Percentiles rank a stretch among this genome's conserved stretches.
Evolutionary conservation across 1,140 invertebrate genomes (phyloP).

Genomic region (Alviniconcha marisindica): DNA sequence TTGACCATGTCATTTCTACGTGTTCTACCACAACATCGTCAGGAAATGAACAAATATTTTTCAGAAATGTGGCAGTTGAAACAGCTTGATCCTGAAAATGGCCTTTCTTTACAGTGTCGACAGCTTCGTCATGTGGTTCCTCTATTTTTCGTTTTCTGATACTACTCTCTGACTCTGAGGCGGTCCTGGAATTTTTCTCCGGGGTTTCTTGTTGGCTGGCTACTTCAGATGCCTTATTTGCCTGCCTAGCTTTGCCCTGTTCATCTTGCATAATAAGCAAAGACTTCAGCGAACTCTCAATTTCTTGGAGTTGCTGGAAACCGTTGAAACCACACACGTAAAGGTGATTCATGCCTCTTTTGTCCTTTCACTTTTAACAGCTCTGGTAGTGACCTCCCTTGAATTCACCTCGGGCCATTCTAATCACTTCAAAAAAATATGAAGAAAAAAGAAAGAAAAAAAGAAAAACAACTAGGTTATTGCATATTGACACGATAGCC

Average conservation of each 20-base stretch:
- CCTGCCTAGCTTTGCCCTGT: background rate
- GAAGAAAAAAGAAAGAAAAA: too few species aligned
- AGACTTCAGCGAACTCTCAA: background rate
- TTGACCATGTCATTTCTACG: background rate
- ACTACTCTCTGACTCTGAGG: too few species aligned
- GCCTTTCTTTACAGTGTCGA: too few species aligned
- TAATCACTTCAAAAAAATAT: too few species aligned
- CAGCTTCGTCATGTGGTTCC: background rate
- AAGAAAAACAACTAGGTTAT: too few species aligned
- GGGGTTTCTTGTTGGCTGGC: background rate
- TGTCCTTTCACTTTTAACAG: too few species aligned
- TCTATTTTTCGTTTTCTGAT: background rate
- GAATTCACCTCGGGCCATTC: background rate
- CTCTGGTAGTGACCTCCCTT: background rate
- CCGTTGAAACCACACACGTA: slow-evolving; percentile 18
- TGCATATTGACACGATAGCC: too few species aligned
- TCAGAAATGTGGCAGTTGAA: too few species aligned
- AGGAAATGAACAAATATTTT: background rate
- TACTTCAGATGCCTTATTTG: background rate
- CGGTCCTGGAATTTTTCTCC: too few species aligned
- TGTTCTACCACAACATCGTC: background rate
- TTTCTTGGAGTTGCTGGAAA: background rate
- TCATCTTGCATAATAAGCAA: background rate
- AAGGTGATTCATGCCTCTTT: background rate
- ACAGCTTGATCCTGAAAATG: background rate